Conservation (phyloP, 2,797 vertebrate species). For the Pantherophis alleghaniensis region DNA sequence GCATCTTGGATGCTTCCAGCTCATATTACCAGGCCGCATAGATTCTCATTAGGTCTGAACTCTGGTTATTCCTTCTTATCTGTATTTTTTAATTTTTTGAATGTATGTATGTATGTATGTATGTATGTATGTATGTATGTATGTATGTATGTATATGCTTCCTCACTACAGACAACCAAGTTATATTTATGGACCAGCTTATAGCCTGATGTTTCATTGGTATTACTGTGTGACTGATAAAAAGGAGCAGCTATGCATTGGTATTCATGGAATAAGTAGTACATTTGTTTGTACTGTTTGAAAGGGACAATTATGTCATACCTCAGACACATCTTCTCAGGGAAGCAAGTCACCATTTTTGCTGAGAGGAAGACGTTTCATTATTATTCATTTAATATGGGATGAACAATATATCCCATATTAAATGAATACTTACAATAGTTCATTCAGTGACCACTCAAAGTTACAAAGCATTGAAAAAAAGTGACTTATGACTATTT, state of each 20-base stretch:
- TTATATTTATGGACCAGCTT: not conserved
- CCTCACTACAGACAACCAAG: too few relatives aligned
- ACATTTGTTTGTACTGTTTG: not conserved
- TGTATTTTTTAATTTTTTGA: conserved; percentile 3
- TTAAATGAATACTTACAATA: not conserved
- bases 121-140: too few relatives aligned
- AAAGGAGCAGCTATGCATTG: not conserved
- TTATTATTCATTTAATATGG: conserved; percentile 12
- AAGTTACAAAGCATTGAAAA: not conserved
- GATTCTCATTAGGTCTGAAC: conserved; percentile 28
- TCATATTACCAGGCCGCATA: conserved; percentile 35
- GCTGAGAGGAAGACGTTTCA: not conserved
- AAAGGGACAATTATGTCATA: not conserved
- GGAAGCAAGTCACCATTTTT: not conserved
- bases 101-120: too few relatives aligned
- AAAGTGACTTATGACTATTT: not conserved
- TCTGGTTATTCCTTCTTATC: conserved; percentile 22
- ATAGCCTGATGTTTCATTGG: not conserved
- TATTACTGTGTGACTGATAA: not conserved
- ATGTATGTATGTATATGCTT: too few relatives aligned
- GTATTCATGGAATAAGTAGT: not conserved
- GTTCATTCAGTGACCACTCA: not conserved
- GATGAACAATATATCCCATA: not conserved
- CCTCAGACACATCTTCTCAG: not conserved
- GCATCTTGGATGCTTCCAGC: not conserved